These are phyloP conservation scores for Poeciliopsis presidionis DNA, from an alignment of 2,797 vertebrate genomes.

Conservation along the genomic window DNA sequence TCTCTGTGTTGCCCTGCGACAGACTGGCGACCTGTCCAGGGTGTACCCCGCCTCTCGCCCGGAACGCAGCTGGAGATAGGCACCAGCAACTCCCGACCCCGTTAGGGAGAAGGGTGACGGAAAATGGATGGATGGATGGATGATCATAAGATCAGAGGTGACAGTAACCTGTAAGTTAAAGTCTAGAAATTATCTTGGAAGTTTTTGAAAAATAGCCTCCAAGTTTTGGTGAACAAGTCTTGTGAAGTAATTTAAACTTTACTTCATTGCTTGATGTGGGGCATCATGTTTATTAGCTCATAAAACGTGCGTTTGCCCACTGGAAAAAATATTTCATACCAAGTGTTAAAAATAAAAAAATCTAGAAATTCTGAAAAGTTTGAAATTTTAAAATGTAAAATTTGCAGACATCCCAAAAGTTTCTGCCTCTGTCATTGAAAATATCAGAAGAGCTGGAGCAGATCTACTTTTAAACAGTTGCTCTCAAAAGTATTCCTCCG, in stretches of 20 bases:
- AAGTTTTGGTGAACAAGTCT: neutral
- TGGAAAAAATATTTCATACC: neutral
- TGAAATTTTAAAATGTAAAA: neutral
- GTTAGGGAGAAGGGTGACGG: too few relatives aligned
- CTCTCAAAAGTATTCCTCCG: neutral
- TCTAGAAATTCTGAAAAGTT: neutral
- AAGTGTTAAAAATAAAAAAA: neutral
- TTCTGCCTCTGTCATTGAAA: neutral
- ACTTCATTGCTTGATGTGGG: neutral
- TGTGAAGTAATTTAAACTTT: neutral
- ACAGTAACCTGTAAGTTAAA: neutral
- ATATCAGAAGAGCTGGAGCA: neutral
- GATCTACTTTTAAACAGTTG: neutral
- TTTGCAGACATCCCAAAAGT: neutral
- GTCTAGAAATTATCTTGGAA: neutral
- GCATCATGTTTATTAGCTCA: neutral
- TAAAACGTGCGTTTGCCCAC: neutral
- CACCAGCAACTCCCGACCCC: too few relatives aligned
- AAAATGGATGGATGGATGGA: too few relatives aligned
- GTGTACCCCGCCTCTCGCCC: too few relatives aligned
- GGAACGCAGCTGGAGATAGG: too few relatives aligned
- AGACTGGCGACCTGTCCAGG: too few relatives aligned
- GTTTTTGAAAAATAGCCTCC: neutral
- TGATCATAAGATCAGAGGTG: neutral
- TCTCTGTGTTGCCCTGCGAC: too few relatives aligned